Conservation (phyloP, 1,140 invertebrate genomes). For the Drosophila asahinai region DNA sequence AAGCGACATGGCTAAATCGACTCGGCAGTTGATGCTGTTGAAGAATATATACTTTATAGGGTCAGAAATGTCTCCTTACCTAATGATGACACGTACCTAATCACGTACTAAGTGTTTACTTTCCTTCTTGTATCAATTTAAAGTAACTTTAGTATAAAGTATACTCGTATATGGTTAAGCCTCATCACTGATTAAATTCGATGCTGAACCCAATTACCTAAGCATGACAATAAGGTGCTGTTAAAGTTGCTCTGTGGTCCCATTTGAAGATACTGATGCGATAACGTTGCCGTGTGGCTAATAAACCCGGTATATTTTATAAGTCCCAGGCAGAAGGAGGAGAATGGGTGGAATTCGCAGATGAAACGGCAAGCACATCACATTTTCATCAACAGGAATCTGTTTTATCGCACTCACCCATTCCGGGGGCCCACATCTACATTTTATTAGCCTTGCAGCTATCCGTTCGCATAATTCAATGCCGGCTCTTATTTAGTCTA, state of each 20-base stretch:
- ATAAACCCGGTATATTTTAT: slow-evolving; percentile 51
- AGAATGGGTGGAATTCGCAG: slow-evolving; percentile 29
- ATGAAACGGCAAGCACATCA: slow-evolving; percentile 25
- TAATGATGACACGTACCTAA: too few relatives aligned
- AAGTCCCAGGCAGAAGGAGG: slow-evolving; percentile 14
- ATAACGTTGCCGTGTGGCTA: slow-evolving; percentile 31
- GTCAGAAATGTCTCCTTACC: too few relatives aligned
- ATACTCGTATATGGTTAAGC: neutral
- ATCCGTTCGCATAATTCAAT: slow-evolving; percentile 59
- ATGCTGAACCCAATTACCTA: slow-evolving; percentile 10
- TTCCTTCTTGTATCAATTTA: too few relatives aligned
- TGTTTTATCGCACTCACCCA: slow-evolving; percentile 38
- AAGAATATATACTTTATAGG: too few relatives aligned
- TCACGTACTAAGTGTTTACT: too few relatives aligned
- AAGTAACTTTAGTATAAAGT: too few relatives aligned
- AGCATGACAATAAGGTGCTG: neutral
- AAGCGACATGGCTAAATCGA: too few relatives aligned
- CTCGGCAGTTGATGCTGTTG: too few relatives aligned
- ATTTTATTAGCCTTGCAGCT: slow-evolving; percentile 58
- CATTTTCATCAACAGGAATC: slow-evolving; percentile 50
- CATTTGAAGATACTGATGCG: slow-evolving; percentile 19
- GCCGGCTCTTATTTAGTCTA: slow-evolving; percentile 44
- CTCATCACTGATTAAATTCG: neutral
- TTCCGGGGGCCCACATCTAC: slow-evolving; percentile 39
- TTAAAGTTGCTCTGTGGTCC: neutral